phyloP scores from a whole-genome alignment of 2,888 invertebrate genomes.

The Strigamia transsilvanica region DNA sequence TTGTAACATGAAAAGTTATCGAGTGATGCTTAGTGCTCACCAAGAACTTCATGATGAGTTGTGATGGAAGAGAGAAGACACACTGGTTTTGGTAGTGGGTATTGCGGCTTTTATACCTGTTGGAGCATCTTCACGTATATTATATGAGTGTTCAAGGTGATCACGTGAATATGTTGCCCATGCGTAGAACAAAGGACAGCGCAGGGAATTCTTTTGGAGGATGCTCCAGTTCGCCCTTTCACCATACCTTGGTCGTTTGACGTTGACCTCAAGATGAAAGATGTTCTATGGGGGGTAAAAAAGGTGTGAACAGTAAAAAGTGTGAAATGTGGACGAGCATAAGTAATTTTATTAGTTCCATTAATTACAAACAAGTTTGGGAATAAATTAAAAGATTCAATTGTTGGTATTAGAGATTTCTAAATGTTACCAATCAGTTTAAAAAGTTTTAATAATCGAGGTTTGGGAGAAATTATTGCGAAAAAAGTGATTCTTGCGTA shows the following conservation, averaged over 20 bases:
- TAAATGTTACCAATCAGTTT: too few species aligned
- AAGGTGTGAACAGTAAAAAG: not conserved
- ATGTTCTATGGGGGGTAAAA: not conserved
- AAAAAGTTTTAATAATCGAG: too few species aligned
- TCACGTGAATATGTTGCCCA: conserved; percentile 15
- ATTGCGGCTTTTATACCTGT: conserved; percentile 1
- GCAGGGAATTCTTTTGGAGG: not conserved
- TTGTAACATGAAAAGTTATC: not conserved
- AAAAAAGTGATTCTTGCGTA: not conserved
- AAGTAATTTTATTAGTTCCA: too few species aligned
- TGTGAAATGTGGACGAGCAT: too few species aligned
- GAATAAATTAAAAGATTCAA: too few species aligned
- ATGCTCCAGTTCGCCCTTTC: conserved; percentile 4
- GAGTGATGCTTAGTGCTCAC: not conserved
- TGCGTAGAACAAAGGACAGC: conserved; percentile 18
- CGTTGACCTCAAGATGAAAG: conserved; percentile 18
- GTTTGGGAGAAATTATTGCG: too few species aligned
- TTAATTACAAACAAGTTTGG: too few species aligned
- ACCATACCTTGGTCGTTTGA: not conserved
- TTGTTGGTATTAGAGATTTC: too few species aligned
- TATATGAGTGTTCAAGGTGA: not conserved
- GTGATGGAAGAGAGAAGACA: not conserved
- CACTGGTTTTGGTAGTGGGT: not conserved
- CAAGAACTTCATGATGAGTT: conserved; percentile 26
- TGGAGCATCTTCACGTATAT: conserved; percentile 4